Evolutionary conservation across 2,888 invertebrate species (phyloP).

Genomic region (Polydrusus cervinus): DNA sequence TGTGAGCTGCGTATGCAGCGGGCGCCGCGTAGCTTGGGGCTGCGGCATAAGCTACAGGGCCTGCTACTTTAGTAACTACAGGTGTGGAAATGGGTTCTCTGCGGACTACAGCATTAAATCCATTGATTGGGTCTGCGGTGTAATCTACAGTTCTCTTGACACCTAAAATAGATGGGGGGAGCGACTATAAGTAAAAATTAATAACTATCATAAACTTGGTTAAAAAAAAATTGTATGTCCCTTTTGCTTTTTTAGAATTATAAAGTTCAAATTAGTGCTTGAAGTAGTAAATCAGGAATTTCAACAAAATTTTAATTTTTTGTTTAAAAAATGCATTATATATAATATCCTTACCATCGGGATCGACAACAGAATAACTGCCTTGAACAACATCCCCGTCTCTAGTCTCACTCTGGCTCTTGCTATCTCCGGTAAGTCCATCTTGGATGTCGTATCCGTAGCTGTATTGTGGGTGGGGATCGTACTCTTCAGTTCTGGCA

Average conservation of each 20-base stretch:
- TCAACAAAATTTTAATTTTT: too few species aligned
- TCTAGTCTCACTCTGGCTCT: conserved; percentile 76
- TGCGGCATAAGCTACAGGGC: conserved; percentile 59
- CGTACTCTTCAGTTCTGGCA: conserved; percentile 61
- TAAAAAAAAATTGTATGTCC: too few species aligned
- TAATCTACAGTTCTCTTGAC: conserved; percentile 79
- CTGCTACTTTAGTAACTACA: conserved; percentile 70
- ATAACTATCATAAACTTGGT: too few species aligned
- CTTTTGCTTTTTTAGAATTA: too few species aligned
- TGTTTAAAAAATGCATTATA: neutral
- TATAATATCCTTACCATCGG: conserved; percentile 72
- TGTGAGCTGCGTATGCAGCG: conserved; percentile 55
- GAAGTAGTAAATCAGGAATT: too few species aligned
- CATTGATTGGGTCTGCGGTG: conserved; percentile 73
- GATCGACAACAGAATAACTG: conserved; percentile 75
- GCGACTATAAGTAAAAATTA: neutral
- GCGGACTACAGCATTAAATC: conserved; percentile 75
- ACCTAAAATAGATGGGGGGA: conserved; percentile 65
- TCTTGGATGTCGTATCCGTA: conserved; percentile 76
- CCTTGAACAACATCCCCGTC: conserved; percentile 78
- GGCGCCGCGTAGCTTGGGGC: conserved; percentile 43
- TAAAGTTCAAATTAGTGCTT: too few species aligned
- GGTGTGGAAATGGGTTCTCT: conserved; percentile 73
- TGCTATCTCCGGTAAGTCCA: conserved; percentile 75
- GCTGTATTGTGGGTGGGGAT: conserved; percentile 73